Conservation (phyloP, 1,140 invertebrate genomes). For the Drosophila neocordata region DNA sequence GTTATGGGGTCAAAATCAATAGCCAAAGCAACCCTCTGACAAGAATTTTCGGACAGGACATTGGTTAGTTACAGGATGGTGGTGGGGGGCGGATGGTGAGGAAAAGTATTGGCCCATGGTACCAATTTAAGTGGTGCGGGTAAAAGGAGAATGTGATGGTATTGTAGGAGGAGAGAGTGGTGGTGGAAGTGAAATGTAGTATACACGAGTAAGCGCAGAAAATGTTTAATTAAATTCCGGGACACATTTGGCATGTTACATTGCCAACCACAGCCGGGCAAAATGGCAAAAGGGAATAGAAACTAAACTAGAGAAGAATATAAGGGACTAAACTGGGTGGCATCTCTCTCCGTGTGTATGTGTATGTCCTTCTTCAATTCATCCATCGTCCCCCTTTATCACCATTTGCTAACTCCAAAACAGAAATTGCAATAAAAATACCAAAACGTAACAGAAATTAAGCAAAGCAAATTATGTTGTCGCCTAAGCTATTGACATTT, state of each 20-base stretch:
- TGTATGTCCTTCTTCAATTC: constrained; percentile 20
- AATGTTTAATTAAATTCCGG: constrained; percentile 80
- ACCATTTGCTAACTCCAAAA: constrained; percentile 45
- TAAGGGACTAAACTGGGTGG: background rate
- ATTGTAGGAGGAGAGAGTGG: background rate
- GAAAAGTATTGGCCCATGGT: too few species aligned
- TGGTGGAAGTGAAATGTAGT: constrained; percentile 30
- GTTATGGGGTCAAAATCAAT: constrained; percentile 52
- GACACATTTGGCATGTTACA: constrained; percentile 80
- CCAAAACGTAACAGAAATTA: constrained; percentile 74
- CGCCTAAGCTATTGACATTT: constrained; percentile 66
- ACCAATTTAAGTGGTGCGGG: background rate
- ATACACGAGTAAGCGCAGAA: constrained; percentile 78
- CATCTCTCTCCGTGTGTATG: background rate
- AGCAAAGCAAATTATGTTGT: constrained; percentile 77
- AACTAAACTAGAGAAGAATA: background rate
- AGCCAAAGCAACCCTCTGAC: constrained; percentile 47
- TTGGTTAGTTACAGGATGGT: constrained; percentile 18
- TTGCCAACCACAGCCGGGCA: constrained; percentile 62
- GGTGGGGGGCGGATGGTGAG: too few species aligned
- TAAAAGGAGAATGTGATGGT: background rate
- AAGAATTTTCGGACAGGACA: constrained; percentile 59
- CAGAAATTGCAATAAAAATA: constrained; percentile 79
- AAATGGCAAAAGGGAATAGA: background rate
- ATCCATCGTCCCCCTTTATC: too few species aligned